Evolutionary conservation across 2,888 invertebrate species (phyloP), one percentile per base, ranked within the genome.

Genomic region (Sericinus montela): DNA sequence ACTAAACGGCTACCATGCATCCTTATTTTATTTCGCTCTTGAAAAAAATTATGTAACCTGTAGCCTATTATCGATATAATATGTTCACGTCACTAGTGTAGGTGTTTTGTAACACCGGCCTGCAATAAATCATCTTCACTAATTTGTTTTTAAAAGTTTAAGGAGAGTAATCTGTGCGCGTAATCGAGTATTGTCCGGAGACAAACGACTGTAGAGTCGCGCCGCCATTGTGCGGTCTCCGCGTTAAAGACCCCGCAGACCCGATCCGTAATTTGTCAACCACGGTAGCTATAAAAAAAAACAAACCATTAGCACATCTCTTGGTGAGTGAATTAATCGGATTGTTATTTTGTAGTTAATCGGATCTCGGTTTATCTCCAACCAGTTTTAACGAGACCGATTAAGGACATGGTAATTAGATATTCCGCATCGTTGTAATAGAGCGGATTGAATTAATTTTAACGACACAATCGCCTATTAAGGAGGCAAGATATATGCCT

Each of bases 131-230:
- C 87, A 87, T 84, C 69, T 77, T 76, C 72, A 75, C 86, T 88
- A 87, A 88, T 88, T 87, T 88, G 84, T 83, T 88, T 87, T 88
- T 87, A 85, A 88, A 88, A 79, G 82, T 83, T 85, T 57, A 78
- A 80, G 77, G 73, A 66, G 68, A 74, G 78, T 79, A 78, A 79
- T 81, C 81, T 80, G 75, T 74, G 73, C 77, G 75, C 76, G 80
- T 76, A 83, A 83, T 80, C 80, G 80, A 58, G 74, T 67, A 80
- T 86, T 86, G 85, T 85, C 67, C 57, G 67, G 65, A 74, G 75
- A 80, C 81, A 78, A 76, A 70, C 32, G 72, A 64, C 62, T 57
- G 59, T 63, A 61, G 65, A 69, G 69, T 67, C 69, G 65, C 59
- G 60, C 69, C 71, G 59, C 69, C 72, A 74, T 78, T 76, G 76